Conservation (phyloP, 2,113 vertebrate genomes). For the Coptodon rendalli region DNA sequence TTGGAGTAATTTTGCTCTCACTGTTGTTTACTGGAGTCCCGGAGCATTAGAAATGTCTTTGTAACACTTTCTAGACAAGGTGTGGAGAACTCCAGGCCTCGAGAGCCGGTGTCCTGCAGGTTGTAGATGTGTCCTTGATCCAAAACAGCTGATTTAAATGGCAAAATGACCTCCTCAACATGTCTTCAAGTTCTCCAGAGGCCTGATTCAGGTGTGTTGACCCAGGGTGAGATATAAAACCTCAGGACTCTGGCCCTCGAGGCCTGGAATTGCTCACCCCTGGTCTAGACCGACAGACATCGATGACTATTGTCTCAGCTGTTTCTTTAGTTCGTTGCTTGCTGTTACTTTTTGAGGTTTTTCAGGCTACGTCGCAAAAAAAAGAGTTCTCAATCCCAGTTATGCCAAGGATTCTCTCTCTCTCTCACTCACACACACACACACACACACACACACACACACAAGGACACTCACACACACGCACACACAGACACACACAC, state of each 20-base stretch:
- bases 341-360: background rate
- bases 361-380: background rate
- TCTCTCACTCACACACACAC: rapidly evolving
- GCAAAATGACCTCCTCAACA: background rate
- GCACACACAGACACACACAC: no score
- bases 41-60: background rate
- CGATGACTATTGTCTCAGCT: background rate
- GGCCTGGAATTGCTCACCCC: background rate
- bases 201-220: background rate
- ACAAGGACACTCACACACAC: no score
- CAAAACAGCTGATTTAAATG: background rate
- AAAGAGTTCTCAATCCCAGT: background rate
- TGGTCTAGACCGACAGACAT: background rate
- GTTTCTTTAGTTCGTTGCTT: background rate
- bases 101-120: background rate
- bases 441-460: no score
- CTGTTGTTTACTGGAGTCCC: background rate
- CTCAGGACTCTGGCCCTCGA: background rate
- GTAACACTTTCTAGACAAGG: background rate
- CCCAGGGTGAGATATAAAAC: background rate
- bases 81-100: background rate
- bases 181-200: background rate
- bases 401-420: background rate
- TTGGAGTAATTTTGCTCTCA: background rate
- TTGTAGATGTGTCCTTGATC: background rate